Evolutionary conservation across 53 echinoderm and acorn worm species (phyloP), one percentile per base, ranked within the genome.

Genomic region (Echinometra lucunter): DNA sequence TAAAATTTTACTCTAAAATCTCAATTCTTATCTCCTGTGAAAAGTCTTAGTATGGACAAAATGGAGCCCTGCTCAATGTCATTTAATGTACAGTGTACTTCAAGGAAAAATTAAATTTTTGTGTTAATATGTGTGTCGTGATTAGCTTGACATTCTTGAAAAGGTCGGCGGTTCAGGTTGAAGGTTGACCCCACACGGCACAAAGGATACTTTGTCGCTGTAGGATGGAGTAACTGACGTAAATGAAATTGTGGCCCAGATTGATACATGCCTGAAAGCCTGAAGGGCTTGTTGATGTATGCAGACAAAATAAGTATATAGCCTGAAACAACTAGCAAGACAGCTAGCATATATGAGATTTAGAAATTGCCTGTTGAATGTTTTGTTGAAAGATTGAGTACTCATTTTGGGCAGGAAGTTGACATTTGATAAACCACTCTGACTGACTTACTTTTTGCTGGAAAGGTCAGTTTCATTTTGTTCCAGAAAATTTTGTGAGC

Each of bases 311-410:
- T 81, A 38, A 81, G 44, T 6, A 19, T 12, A 42, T 15, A 44
- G 81, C 44, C 81, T 81, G 44, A 81, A 81, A 81, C 81, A 81
- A 44, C 42, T 23, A 19, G 42, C 44, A 81, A n/a, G n/a, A n/a
- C n/a, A n/a, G n/a, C n/a, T n/a, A n/a, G n/a, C 69, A n/a, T n/a
- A 44, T 44, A 44, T 42, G 11, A 6, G 81, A 81, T 81, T 81
- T 40, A 81, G 81, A 81, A 81, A 81, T 81, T 81, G 81, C 81
- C 81, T 44, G 81, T 81, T 81, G 81, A 81, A 38, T 81, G 81
- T 81, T 17, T 42, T 19, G 81, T 44, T 81, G 81, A 81, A 38
- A 81, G 85, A 85, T 49, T 85, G 85, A 49, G 49, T 49, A 85
- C 85, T 85, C 53, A 85, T 85, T 49, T n/a, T 85, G 85, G 47